Evolutionary conservation across 2,888 invertebrate species (phyloP).

Genomic region (Crossocerus cetratus): DNA sequence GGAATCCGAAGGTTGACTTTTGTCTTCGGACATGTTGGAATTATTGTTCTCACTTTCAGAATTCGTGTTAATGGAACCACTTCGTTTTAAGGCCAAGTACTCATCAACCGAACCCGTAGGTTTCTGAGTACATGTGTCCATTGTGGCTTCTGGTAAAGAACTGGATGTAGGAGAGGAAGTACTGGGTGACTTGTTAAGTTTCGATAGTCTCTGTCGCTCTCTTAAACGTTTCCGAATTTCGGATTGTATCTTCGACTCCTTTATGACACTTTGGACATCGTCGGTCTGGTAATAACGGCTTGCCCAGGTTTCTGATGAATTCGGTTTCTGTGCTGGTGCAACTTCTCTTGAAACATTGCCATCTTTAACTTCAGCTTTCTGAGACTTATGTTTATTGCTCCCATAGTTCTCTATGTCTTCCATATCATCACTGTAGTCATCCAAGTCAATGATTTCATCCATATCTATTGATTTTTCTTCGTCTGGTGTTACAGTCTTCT

Average conservation of each 20-base stretch:
- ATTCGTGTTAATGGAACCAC: conserved; percentile 12
- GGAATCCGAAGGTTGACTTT: background rate
- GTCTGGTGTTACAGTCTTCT: conserved; percentile 22
- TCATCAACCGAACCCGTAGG: conserved; percentile 74
- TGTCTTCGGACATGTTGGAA: conserved; percentile 11
- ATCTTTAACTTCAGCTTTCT: conserved; percentile 20
- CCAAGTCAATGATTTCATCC: conserved; percentile 74
- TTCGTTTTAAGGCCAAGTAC: conserved; percentile 71
- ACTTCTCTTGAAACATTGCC: conserved; percentile 3
- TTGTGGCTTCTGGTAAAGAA: conserved; percentile 23
- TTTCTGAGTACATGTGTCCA: conserved; percentile 44
- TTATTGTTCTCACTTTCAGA: conserved; percentile 10
- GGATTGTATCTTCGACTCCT: conserved; percentile 75
- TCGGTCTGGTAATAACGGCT: conserved; percentile 75
- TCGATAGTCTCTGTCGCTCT: conserved; percentile 72
- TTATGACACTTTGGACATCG: conserved; percentile 74
- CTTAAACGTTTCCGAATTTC: conserved; percentile 74
- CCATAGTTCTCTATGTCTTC: conserved; percentile 66
- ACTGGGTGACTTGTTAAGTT: conserved; percentile 66
- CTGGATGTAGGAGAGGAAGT: conserved; percentile 29
- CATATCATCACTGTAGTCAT: conserved; percentile 74
- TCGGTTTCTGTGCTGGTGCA: conserved; percentile 24
- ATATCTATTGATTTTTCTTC: conserved; percentile 66
- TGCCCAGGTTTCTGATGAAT: conserved; percentile 72
- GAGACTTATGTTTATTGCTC: conserved; percentile 32